These are phyloP conservation scores for Poecilia gillii DNA, from an alignment of 2,797 vertebrate genomes.

Conservation along the genomic window DNA sequence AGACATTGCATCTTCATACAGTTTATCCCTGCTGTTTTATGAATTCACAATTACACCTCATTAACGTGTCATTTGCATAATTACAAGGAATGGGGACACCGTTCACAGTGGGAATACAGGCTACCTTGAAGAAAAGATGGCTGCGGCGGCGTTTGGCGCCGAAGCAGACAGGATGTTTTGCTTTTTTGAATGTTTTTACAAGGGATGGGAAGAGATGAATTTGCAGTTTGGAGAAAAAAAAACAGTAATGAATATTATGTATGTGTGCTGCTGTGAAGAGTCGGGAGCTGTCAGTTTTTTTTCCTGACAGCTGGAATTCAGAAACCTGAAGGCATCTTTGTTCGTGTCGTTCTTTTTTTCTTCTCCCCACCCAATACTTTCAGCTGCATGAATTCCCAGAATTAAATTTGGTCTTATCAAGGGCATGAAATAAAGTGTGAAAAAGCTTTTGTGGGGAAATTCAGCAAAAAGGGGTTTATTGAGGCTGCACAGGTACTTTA, in stretches of 20 bases:
- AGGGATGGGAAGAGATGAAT: constrained; percentile 48
- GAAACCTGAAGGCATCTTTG: constrained; percentile 36
- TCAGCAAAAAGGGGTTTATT: constrained; percentile 63
- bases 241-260: not conserved
- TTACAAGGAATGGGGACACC: constrained; percentile 83
- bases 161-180: constrained; percentile 30
- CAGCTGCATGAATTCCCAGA: constrained; percentile 49
- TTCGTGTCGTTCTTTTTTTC: constrained; percentile 35
- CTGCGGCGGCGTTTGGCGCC: constrained; percentile 34
- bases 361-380: constrained; percentile 28
- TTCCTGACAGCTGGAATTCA: constrained; percentile 34
- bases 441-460: constrained; percentile 47
- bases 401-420: constrained; percentile 57
- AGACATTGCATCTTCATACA: constrained; percentile 79
- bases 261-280: not conserved
- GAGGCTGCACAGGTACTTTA: constrained; percentile 74
- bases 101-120: constrained; percentile 75
- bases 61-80: constrained; percentile 89
- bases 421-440: constrained; percentile 55
- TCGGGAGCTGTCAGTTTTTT: not conserved
- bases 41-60: constrained; percentile 87
- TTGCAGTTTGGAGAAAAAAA: constrained; percentile 27
- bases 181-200: constrained; percentile 35
- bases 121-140: constrained; percentile 60
- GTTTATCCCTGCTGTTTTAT: constrained; percentile 87